Percentiles rank a stretch among this genome's conserved stretches.
These are phyloP conservation scores for Sphaerodactylus townsendi DNA, from an alignment of 2,113 vertebrate species.

Conservation along the genomic window DNA sequence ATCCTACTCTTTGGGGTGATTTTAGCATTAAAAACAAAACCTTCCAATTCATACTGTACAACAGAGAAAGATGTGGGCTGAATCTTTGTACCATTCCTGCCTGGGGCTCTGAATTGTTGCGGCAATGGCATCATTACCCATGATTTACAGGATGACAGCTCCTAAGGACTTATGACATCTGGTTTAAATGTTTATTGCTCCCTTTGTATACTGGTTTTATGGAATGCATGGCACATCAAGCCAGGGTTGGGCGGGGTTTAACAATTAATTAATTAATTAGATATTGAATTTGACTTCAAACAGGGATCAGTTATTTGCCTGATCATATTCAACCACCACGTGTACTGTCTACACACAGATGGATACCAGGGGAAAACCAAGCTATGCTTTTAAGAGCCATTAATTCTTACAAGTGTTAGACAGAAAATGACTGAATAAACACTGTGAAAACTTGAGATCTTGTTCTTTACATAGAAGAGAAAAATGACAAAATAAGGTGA, in stretches of 20 bases:
- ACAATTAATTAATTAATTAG: no score
- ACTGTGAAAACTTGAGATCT: neutral
- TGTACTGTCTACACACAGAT: neutral
- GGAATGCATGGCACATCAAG: no score
- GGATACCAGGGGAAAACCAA: neutral
- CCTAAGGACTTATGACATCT: neutral
- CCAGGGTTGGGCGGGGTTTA: no score
- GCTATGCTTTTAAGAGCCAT: no score
- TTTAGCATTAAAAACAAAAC: neutral
- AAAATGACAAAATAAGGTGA: neutral
- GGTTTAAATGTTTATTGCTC: no score
- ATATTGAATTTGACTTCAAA: no score
- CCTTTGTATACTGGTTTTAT: no score
- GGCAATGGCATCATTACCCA: neutral
- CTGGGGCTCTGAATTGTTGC: neutral
- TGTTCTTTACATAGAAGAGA: neutral
- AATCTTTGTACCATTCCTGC: neutral
- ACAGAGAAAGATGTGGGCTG: neutral
- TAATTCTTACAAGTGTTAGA: neutral
- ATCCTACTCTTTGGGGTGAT: no score
- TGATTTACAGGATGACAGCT: neutral
- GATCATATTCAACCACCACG: neutral
- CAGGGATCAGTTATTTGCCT: neutral
- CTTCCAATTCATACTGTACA: neutral
- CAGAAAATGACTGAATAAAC: no score